Percentiles rank a stretch among this genome's conserved stretches.
These are phyloP conservation scores for Colistium nudipinnis DNA, from an alignment of 2,113 vertebrate species.

Conservation along the genomic window DNA sequence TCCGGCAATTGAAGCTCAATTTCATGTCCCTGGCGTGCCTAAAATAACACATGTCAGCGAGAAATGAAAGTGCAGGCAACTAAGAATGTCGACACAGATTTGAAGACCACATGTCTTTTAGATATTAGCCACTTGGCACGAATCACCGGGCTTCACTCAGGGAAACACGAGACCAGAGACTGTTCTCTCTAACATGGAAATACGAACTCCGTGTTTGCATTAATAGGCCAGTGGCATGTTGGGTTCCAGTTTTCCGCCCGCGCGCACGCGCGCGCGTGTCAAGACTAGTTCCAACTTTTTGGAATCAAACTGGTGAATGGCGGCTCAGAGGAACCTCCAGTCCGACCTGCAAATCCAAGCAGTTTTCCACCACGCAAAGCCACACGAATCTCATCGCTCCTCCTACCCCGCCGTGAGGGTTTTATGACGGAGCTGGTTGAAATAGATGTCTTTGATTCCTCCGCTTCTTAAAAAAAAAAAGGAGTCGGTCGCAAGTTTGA, in stretches of 20 bases:
- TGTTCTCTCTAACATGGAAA: constrained; percentile 33
- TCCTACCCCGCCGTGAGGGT: not conserved
- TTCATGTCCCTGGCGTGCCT: not conserved
- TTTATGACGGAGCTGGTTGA: constrained; percentile 7
- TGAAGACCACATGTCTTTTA: constrained; percentile 17
- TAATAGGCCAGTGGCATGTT: no score
- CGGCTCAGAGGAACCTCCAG: constrained; percentile 23
- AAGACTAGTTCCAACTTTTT: not conserved
- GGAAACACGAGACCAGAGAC: constrained; percentile 13
- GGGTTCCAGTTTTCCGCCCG: not conserved
- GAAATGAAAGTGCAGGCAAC: constrained; percentile 7
- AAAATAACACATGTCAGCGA: not conserved
- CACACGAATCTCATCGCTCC: constrained; percentile 15
- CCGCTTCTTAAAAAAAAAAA: constrained; percentile 17
- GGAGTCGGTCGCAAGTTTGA: not conserved
- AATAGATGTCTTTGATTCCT: constrained; percentile 17
- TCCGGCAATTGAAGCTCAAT: not conserved
- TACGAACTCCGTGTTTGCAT: constrained; percentile 26
- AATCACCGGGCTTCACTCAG: constrained; percentile 12
- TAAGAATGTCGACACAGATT: not conserved
- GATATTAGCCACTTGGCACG: constrained; percentile 18
- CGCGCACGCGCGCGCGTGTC: constrained; percentile 15
- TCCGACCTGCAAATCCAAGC: constrained; percentile 24
- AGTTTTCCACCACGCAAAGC: constrained; percentile 36
- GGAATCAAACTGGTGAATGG: constrained; percentile 16